Evolutionary conservation across 2,888 invertebrate species (phyloP).

Genomic region (Neoitamus cyanurus): DNA sequence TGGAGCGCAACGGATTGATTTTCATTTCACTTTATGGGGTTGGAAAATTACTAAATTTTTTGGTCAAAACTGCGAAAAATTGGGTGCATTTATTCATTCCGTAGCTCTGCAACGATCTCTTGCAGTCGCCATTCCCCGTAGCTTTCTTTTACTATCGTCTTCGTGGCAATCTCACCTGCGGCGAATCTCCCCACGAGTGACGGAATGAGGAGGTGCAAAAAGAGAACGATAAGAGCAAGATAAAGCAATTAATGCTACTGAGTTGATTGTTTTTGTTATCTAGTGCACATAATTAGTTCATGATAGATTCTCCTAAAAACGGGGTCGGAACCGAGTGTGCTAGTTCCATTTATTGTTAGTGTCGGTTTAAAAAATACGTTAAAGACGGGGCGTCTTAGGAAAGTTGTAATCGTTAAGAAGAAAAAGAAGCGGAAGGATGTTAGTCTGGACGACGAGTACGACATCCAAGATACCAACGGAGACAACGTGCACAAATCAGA

Average conservation of each 20-base stretch:
- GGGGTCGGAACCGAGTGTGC: constrained; percentile 47
- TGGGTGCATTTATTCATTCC: not conserved
- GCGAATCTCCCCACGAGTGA: not conserved
- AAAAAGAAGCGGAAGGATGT: constrained; percentile 58
- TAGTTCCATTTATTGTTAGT: constrained; percentile 1
- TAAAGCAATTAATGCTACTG: constrained; percentile 14
- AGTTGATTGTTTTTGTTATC: constrained; percentile 45
- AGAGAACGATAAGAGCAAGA: constrained; percentile 7
- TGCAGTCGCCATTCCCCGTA: not conserved
- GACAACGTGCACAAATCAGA: constrained; percentile 46
- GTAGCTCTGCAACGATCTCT: not conserved
- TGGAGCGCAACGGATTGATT: not conserved
- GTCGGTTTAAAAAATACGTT: constrained; percentile 8
- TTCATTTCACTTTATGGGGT: not conserved
- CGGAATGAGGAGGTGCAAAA: not conserved
- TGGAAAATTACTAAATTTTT: not conserved
- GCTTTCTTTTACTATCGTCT: not conserved
- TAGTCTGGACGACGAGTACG: constrained; percentile 37
- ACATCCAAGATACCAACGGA: constrained; percentile 41
- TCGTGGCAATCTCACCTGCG: not conserved
- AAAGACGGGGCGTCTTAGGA: constrained; percentile 59
- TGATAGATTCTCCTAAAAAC: constrained; percentile 55
- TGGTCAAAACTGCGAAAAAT: not conserved
- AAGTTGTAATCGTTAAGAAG: constrained; percentile 58
- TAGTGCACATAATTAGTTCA: constrained; percentile 55